Evolutionary conservation across 64 coral and sea anemone species (phyloP), one percentile per base, ranked within the genome.

Genomic region (Actinia tenebrosa): DNA sequence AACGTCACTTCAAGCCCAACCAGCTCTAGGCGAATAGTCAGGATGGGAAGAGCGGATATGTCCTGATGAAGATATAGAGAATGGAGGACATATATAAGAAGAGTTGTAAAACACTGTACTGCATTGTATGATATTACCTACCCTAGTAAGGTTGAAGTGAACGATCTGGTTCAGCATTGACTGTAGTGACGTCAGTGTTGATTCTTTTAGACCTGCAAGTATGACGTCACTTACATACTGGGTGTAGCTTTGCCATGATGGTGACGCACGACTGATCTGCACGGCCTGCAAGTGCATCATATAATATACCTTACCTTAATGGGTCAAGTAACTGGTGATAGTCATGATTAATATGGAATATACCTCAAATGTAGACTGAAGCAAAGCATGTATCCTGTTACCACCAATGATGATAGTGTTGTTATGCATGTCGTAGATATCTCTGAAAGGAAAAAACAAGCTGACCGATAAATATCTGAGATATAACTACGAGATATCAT

Each of bases 351-450:
- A 20, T 50, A 9, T 52, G 2, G 43, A 50, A 79, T 42, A 7
- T 61, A 99, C 97, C 93, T 99, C 93, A 95, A 95, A 99, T 3
- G 93, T 95, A 54, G 97, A 95, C 71, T 95, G 88, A 4, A 99
- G 62, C 61, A 99, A 88, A 3, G 85, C 91, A 84, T 98, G 96
- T 82, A 98, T 95, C 83, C 93, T 92, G 72, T 86, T 79, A 19
- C 96, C 96, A 66, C 96, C 96, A 60, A 91, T 90, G 53, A 90
- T 87, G 47, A 95, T 90, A 20, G 93, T 86, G 37, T 99, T 90
- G 66, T 95, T 94, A 80, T 92, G 90, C 64, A 59, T 64, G 6
- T 99, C 93, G 64, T 95, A 88, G 13, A 94, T 90, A 71, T 88
- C 89, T 46, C 97, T 99, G 69, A 13, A 89, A 68, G 30, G 58